Evolutionary conservation across 30 jellyfish, hydroid and myxozoan species (phyloP), one percentile per base, ranked within the genome.

Genomic region (Calvadosia cruxmelitensis): DNA sequence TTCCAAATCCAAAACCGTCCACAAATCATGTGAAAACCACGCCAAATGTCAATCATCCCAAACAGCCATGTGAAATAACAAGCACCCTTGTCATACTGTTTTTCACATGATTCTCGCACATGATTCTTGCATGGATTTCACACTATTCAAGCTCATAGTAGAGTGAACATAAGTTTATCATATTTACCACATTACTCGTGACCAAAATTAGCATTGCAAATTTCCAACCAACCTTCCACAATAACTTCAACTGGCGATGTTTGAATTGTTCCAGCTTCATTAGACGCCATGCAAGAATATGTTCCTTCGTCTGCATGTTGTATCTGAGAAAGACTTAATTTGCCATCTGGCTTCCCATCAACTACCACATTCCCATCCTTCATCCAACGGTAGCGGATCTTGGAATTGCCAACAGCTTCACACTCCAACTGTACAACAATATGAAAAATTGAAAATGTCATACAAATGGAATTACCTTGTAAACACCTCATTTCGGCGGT

Each of bases 261-360:
- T 35, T 42, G 92, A 52, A 69, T 48, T 34, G 78, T 77, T 32
- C 97, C 97, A 15, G 93, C 94, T 3, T 73, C 83, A 57, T 70
- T 87, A 10, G 85, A 57, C 27, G 94, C 97, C 49, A 87, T 64
- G 80, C 95, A 87, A 29, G 94, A 81, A 50, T 86, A 86, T 20
- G 48, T 49, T 0, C 96, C 96, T 70, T 74, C 93, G 51, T 69
- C 80, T 26, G 75, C 73, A 57, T 61, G 84, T 51, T 78, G 66
- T 36, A 76, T 76, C 1, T 62, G 26, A 16, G 30, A 36, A 48
- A 87, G 30, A 10, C 27, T 49, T 49, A 85, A 53, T 1, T 42
- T 53, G 25, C 96, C 96, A 0, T 71, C 36, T 0, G 26, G 29
- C 10, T 36, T 31, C 72, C 81, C 73, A 32, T 82, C 78, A 1